These are phyloP conservation scores for Bombyx mori DNA, from an alignment of 1,140 invertebrate species.

Conservation along the genomic window ASM3026992v2 NC_085115.1:7773501-7774000, in stretches of 20 bases:
- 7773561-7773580: conserved; percentile 4
- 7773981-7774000: too few species aligned
- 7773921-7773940: too few species aligned
- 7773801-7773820: conserved; percentile 12
- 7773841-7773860: not conserved
- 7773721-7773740: conserved; percentile 71
- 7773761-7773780: conserved; percentile 51
- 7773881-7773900: too few species aligned
- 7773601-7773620: conserved; percentile 57
- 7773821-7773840: not conserved
- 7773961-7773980: too few species aligned
- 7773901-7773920: too few species aligned
- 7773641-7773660: conserved; percentile 65
- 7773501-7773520: too few species aligned
- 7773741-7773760: conserved; percentile 57
- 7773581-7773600: conserved; percentile 50
- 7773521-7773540: too few species aligned
- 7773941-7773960: too few species aligned
- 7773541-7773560: too few species aligned
- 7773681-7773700: conserved; percentile 75
- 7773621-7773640: conserved; percentile 64
- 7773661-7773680: conserved; percentile 70
- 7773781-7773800: conserved; percentile 6
- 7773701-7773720: conserved; percentile 72
- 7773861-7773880: too few species aligned